Base-by-base conservation (phyloP, 1,140 invertebrate genomes). In the Macrotrachela quadricornifera region DNA sequence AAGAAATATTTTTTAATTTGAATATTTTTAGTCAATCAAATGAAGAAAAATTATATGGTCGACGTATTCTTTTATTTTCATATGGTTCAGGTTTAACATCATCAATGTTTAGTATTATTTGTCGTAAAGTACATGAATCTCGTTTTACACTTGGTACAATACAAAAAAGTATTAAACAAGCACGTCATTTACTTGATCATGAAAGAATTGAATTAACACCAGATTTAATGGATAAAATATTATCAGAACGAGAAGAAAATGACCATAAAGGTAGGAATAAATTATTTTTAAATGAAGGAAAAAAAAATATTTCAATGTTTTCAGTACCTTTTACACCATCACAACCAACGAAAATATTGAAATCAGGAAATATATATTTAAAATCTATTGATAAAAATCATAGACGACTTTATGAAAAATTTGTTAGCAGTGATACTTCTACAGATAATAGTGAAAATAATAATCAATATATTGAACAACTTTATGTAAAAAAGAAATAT, bases 61-160 rank as follows among this genome's bases (percentile, higher is more conserved):
- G 74, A 77, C 50, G 84, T 78, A 74, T 96, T 48, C 81, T 79
- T 2, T 64, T 97, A 39, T 99, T 99, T 71, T 96, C 91, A 0
- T 99, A 97, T 69, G 94, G 94, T 0, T 96, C 91, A 2, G 94
- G 94, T 0, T 68, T 91, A 10, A 85, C 88, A 14, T 83, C 91
- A 0, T 83, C 85, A 1, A 85, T 99, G 82, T 97, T 82, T 65
- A 92, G 88, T 0, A 70, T 96, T 3, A 46, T 45, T n/a, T 18
- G 48, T 11, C 11, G 17, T 17, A 46, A 54, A 40, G 43, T 45
- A 17, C 30, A 17, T 14, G 46, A 46, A n/a, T n/a, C 1, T 10
- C 14, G 15, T 30, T 53, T 53, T 53, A 53, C 44, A 15, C 37
- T 53, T 10, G 39, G 37, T 1, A 40, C 36, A n/a, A 6, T 53